These are phyloP conservation scores for Mustela lutreola DNA, from an alignment of 2,113 vertebrate species.

Conservation along the genomic window DNA sequence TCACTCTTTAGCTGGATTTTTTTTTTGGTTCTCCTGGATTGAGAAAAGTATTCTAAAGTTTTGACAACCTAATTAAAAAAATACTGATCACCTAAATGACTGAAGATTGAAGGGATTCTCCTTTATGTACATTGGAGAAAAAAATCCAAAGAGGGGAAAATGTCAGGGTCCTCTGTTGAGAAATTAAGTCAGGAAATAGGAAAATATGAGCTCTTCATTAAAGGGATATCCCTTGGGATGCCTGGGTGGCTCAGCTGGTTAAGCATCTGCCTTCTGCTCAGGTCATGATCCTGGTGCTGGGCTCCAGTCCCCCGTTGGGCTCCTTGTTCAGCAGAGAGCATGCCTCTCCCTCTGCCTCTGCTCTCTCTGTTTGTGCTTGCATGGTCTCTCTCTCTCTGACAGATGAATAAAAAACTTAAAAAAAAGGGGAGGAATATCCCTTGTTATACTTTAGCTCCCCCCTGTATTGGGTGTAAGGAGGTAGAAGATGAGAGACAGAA, in stretches of 20 bases:
- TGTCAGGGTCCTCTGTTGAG: neutral
- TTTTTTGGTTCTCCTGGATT: neutral
- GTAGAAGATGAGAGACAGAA: neutral
- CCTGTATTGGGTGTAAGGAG: neutral
- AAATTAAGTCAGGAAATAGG: neutral
- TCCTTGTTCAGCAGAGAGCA: too few relatives aligned
- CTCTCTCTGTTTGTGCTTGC: too few relatives aligned
- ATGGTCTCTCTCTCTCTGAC: too few relatives aligned
- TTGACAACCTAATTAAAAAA: neutral
- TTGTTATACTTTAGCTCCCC: neutral
- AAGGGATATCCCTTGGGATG: neutral
- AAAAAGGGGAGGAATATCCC: too few relatives aligned
- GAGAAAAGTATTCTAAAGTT: neutral
- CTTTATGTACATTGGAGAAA: slow-evolving; percentile 2
- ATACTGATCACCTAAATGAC: neutral
- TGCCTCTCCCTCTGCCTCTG: too few relatives aligned
- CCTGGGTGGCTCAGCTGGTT: too few relatives aligned
- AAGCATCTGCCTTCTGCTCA: too few relatives aligned
- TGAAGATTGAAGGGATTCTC: neutral
- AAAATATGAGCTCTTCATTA: neutral
- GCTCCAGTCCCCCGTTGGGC: accelerated
- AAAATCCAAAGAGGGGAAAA: neutral
- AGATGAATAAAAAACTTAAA: too few relatives aligned
- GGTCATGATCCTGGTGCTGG: too few relatives aligned
- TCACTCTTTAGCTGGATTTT: neutral